Evolutionary conservation across 2,888 invertebrate species (phyloP).

Genomic region (Entomobrya proxima): DNA sequence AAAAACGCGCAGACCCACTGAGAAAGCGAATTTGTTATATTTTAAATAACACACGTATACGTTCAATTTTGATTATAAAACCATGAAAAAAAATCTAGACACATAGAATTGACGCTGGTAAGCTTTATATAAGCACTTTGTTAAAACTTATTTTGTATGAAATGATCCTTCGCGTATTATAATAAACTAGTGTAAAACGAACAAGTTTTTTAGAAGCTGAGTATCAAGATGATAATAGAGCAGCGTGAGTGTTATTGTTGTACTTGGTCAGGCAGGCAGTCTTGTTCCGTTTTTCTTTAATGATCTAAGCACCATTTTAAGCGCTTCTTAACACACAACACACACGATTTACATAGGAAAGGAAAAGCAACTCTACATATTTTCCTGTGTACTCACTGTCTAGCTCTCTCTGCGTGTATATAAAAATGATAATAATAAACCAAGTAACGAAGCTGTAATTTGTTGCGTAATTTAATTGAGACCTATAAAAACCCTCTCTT

Average conservation of each 20-base stretch:
- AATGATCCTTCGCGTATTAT: too few relatives aligned
- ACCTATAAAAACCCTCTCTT: constrained; percentile 50
- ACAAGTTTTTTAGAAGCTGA: constrained; percentile 44
- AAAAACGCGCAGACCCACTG: constrained; percentile 25
- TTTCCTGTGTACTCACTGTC: too few relatives aligned
- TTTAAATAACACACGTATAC: neutral
- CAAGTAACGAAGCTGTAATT: constrained; percentile 56
- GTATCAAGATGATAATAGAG: neutral
- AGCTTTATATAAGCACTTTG: neutral
- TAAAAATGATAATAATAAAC: constrained; percentile 53
- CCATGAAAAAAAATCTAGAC: constrained; percentile 19
- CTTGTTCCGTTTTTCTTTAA: constrained; percentile 47
- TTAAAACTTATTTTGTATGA: constrained; percentile 35
- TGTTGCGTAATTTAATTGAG: constrained; percentile 67
- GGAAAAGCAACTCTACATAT: neutral
- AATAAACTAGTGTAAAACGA: constrained; percentile 58
- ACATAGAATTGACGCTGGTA: neutral
- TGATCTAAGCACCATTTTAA: constrained; percentile 35
- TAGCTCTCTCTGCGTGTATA: constrained; percentile 24
- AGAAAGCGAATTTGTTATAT: constrained; percentile 41
- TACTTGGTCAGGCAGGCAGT: constrained; percentile 40
- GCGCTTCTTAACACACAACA: neutral
- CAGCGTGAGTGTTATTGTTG: constrained; percentile 26
- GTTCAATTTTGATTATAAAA: constrained; percentile 35
- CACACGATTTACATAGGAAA: neutral